Conservation (phyloP, 2,888 invertebrate species). For the Caenorhabditis doughertyi region DNA sequence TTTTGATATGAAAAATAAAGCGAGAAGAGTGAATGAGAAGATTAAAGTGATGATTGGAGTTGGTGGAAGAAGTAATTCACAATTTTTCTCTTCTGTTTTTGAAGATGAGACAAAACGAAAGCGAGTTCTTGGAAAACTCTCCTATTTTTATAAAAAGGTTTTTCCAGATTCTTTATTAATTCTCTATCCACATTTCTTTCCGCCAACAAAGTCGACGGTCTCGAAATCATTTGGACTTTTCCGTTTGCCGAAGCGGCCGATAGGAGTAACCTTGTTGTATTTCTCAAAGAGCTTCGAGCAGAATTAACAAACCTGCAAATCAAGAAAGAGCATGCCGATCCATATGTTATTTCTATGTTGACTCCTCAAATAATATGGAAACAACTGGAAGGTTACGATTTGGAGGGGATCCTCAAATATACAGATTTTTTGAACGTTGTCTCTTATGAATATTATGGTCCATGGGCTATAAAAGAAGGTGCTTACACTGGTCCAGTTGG, state of each 20-base stretch:
- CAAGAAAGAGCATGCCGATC: background rate
- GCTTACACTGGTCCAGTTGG: conserved; percentile 8
- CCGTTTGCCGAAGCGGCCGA: conserved; percentile 3
- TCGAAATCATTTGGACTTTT: conserved; percentile 16
- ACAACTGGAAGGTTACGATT: conserved; percentile 13
- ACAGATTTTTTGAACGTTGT: conserved; percentile 4
- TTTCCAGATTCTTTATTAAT: background rate
- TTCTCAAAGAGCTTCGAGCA: conserved; percentile 6
- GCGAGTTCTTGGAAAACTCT: background rate
- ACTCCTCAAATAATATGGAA: conserved; percentile 31
- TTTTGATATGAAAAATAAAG: conserved; percentile 21
- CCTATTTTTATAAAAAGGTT: background rate
- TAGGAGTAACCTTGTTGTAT: background rate
- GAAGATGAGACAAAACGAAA: background rate
- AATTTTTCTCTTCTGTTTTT: conserved; percentile 6
- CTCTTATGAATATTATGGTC: conserved; percentile 12
- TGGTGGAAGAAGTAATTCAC: conserved; percentile 16
- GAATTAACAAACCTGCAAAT: background rate
- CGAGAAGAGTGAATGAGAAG: conserved; percentile 15
- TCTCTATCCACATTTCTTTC: conserved; percentile 3
- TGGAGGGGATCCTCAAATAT: background rate
- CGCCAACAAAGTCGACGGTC: background rate
- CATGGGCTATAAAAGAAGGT: background rate
- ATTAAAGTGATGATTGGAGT: conserved; percentile 31
- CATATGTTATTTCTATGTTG: conserved; percentile 11